Percentiles rank a stretch among this genome's conserved stretches.
Conservation (phyloP, 2,113 vertebrate genomes). For the Ceuthmochares aereus region DNA sequence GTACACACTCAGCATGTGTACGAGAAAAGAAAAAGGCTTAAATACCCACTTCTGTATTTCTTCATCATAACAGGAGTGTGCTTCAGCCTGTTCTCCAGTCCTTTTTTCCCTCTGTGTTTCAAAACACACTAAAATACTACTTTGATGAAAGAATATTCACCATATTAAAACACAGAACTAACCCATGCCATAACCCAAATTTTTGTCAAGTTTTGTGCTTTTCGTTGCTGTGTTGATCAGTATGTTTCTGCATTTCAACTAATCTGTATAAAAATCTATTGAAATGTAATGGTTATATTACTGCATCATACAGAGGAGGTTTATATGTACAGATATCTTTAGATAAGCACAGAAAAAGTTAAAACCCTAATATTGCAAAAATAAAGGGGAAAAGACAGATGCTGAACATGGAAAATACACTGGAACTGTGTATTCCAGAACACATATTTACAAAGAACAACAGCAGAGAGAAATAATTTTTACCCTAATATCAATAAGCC, state of each 20-base stretch:
- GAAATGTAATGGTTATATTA: not conserved
- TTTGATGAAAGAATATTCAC: not conserved
- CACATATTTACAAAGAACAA: not conserved
- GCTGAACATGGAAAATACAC: not conserved
- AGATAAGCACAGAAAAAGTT: not conserved
- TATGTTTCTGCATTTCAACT: not conserved
- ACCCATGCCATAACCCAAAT: not conserved
- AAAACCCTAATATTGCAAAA: not conserved
- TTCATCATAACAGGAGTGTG: not conserved
- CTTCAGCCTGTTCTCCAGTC: not conserved
- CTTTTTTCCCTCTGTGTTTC: not conserved
- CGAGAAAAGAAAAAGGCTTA: not conserved
- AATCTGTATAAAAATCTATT: not conserved
- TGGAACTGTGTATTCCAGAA: not conserved
- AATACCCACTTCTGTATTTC: too few species aligned
- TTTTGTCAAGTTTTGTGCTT: not conserved
- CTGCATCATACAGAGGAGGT: not conserved
- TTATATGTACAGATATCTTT: not conserved
- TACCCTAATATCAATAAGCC: not conserved
- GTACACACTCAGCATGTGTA: accelerated
- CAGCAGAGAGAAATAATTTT: not conserved
- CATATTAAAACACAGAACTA: not conserved
- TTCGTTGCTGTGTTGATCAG: not conserved
- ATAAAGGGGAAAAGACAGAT: not conserved
- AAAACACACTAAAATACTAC: not conserved